Percentiles rank a stretch among this genome's conserved stretches.
Conservation (phyloP, 2,113 vertebrate genomes). For the Phrynosoma platyrhinos region DNA sequence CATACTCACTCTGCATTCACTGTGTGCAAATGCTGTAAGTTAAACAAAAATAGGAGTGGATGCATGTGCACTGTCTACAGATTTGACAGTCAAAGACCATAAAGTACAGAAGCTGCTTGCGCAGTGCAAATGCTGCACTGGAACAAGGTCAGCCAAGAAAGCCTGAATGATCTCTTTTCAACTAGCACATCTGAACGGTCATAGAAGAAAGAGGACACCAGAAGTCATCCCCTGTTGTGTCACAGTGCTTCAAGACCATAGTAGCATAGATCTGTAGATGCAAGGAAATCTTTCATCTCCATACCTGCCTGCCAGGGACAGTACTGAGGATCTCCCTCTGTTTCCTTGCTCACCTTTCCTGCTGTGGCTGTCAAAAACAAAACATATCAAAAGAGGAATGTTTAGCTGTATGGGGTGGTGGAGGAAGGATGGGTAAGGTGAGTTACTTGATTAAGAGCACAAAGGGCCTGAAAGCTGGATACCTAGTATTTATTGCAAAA, state of each 20-base stretch:
- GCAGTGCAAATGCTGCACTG: slow-evolving; percentile 37
- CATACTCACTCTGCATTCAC: slow-evolving; percentile 35
- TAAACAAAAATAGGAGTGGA: slow-evolving; percentile 59
- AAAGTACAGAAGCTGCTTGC: slow-evolving; percentile 38
- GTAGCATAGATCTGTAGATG: slow-evolving; percentile 47
- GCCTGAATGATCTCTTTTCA: slow-evolving; percentile 35
- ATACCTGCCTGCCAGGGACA: slow-evolving; percentile 53
- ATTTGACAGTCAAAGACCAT: slow-evolving; percentile 34
- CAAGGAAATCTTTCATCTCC: slow-evolving; percentile 60
- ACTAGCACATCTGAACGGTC: neutral
- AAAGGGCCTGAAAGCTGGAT: slow-evolving; percentile 13
- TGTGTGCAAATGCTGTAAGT: slow-evolving; percentile 65
- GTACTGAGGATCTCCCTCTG: neutral
- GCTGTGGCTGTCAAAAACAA: slow-evolving; percentile 24
- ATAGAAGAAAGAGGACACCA: slow-evolving; percentile 30
- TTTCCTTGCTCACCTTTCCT: neutral
- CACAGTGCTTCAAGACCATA: slow-evolving; percentile 37
- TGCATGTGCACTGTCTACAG: slow-evolving; percentile 32
- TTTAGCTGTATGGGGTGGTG: slow-evolving; percentile 17
- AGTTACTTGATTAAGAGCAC: slow-evolving; percentile 20
- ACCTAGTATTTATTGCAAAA: neutral
- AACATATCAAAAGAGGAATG: slow-evolving; percentile 37
- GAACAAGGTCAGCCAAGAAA: slow-evolving; percentile 35
- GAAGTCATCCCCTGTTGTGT: slow-evolving; percentile 44
- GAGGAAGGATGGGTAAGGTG: slow-evolving; percentile 5